Evolutionary conservation across 2,888 invertebrate species (phyloP), one percentile per base, ranked within the genome.

Genomic region (Caprella mutica): DNA sequence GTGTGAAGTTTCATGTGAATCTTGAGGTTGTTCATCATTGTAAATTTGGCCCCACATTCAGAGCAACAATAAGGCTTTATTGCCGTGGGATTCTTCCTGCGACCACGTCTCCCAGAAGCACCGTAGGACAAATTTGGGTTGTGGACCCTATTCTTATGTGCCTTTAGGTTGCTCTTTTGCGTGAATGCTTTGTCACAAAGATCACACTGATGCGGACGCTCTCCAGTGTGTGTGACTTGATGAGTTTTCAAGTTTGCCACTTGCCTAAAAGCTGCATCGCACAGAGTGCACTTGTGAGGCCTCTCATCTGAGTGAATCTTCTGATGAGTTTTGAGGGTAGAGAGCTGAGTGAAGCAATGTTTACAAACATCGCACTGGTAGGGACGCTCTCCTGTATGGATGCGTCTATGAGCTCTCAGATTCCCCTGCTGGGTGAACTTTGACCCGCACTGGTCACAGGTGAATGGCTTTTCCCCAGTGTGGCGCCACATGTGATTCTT

Each of bases 401-500:
- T 65, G n/a, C 61, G 50, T 21, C 46, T 52, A 44, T 65, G 65
- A 12, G 61, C 61, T 26, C 61, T 26, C 38, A 65, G 51, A 29
- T 61, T 61, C 2, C 61, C 61, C 19, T 65, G 61, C 46, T 61
- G 59, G 14, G 65, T 65, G 29, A 65, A 65, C 43, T 59, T 65
- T 27, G 61, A 61, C 9, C 65, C 61, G 48, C 65, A 65, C 30
- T 50, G 51, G 19, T 62, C 65, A 39, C 65, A 65, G 1, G 65
- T 55, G 39, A 61, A 65, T 17, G 65, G 65, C 30, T 65, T 65
- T 52, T 61, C 61, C 5, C 65, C 65, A 5, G 65, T 65, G 54
- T 65, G 65, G 14, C 61, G 52, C 61, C 61, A 61, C 61, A 61
- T 65, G 56, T 65, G 65, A 33, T 61, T 61, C 52, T 65, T 65